These are phyloP conservation scores for Macroramphosus scolopax DNA, from an alignment of 2,797 vertebrate genomes.

Conservation along the genomic window DNA sequence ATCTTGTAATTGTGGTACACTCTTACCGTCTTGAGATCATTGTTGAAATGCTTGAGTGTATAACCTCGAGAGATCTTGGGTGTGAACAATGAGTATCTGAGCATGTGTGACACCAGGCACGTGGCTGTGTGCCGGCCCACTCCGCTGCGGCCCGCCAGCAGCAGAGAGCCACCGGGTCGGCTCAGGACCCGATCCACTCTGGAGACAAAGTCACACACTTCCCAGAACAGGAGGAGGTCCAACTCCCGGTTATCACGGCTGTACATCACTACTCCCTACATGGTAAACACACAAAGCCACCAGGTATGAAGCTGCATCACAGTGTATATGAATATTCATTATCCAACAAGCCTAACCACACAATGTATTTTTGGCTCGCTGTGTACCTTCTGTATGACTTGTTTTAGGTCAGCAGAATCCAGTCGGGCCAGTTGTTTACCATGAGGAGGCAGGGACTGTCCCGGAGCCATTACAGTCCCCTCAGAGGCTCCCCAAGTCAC, in stretches of 20 bases:
- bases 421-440: slow-evolving; percentile 89
- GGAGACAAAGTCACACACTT: slow-evolving; percentile 90
- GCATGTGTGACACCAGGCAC: slow-evolving; percentile 92
- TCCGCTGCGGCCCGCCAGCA: slow-evolving; percentile 91
- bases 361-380: too few relatives aligned
- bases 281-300: neutral
- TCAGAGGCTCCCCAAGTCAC: slow-evolving; percentile 89
- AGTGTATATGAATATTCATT: neutral
- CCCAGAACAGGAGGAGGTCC: slow-evolving; percentile 91
- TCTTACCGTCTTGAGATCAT: slow-evolving; percentile 90
- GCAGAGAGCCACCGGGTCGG: slow-evolving; percentile 89
- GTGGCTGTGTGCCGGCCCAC: slow-evolving; percentile 90
- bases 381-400: slow-evolving; percentile 91
- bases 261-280: slow-evolving; percentile 89
- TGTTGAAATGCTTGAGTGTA: slow-evolving; percentile 90
- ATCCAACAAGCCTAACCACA: slow-evolving; percentile 4
- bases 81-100: slow-evolving; percentile 84
- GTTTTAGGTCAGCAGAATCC: slow-evolving; percentile 83
- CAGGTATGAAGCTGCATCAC: slow-evolving; percentile 14
- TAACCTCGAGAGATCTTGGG: slow-evolving; percentile 91
- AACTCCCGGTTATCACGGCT: slow-evolving; percentile 89
- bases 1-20: neutral
- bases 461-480: slow-evolving; percentile 71
- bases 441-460: slow-evolving; percentile 86
- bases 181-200: slow-evolving; percentile 90